Conservation (phyloP, 2,113 vertebrate genomes). For the Saguinus midas region DNA sequence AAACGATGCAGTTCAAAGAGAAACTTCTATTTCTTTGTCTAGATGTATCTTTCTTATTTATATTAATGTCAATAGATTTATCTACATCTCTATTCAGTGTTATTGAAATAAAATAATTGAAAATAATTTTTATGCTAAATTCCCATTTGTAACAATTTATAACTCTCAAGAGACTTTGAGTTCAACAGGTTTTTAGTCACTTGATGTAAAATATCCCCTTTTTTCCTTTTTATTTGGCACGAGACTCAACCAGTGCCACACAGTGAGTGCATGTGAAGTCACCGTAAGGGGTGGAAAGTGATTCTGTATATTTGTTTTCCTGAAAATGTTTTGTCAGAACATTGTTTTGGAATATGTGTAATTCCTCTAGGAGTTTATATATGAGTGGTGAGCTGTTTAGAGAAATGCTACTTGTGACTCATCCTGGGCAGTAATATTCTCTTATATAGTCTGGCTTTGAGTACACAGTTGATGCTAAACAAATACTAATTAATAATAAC, state of each 20-base stretch:
- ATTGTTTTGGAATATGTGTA: conserved; percentile 58
- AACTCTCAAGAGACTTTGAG: conserved; percentile 37
- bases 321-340: conserved; percentile 45
- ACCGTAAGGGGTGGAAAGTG: background rate
- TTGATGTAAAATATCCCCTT: conserved; percentile 47
- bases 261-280: conserved; percentile 12
- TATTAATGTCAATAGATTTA: background rate
- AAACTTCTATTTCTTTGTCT: background rate
- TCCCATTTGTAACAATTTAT: conserved; percentile 54
- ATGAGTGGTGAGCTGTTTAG: background rate
- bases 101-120: background rate
- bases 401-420: background rate
- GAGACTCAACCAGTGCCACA: conserved; percentile 38
- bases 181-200: conserved; percentile 32
- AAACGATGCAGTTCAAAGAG: background rate
- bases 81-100: background rate
- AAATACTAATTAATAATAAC: conserved; percentile 75
- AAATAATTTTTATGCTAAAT: conserved; percentile 13
- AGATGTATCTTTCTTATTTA: background rate
- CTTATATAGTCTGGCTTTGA: conserved; percentile 42
- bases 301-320: conserved; percentile 59
- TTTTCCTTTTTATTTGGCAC: conserved; percentile 53
- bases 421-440: conserved; percentile 14
- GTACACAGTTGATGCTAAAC: conserved; percentile 39
- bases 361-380: background rate